Evolutionary conservation across 1,140 invertebrate genomes (phyloP).

Genomic region (Samia ricini): DNA sequence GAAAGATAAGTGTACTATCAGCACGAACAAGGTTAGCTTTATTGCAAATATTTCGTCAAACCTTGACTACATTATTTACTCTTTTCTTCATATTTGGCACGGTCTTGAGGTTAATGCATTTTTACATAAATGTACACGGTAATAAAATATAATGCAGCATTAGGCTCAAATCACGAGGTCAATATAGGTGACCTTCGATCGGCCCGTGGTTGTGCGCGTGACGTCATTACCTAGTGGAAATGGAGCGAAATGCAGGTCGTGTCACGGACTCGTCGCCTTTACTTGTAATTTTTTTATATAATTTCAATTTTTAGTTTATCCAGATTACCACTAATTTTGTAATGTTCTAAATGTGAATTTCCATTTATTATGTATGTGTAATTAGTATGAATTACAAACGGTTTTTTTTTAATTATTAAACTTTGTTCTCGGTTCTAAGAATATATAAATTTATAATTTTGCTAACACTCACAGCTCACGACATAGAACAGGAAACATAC

Average conservation of each 20-base stretch:
- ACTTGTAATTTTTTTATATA: neutral
- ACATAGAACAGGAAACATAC: constrained; percentile 22
- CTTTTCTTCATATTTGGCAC: constrained; percentile 3
- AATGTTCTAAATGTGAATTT: neutral
- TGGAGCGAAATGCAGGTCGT: constrained; percentile 57
- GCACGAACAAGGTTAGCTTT: neutral
- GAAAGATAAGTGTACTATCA: neutral
- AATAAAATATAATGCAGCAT: neutral
- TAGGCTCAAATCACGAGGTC: constrained; percentile 37
- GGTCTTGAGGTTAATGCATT: constrained; percentile 9
- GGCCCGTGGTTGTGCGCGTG: constrained; percentile 41
- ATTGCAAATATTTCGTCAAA: constrained; percentile 3
- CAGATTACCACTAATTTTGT: neutral
- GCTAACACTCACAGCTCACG: constrained; percentile 9
- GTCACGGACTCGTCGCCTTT: constrained; percentile 34
- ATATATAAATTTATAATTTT: constrained; percentile 14
- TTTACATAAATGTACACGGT: constrained; percentile 1
- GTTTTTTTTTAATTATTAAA: neutral
- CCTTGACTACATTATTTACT: constrained; percentile 10
- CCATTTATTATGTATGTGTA: neutral
- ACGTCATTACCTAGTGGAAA: constrained; percentile 66
- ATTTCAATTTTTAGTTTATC: neutral
- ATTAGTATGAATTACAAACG: neutral
- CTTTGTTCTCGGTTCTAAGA: constrained; percentile 1
- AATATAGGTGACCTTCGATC: constrained; percentile 69